Percentiles rank a stretch among this genome's conserved stretches.
These are phyloP conservation scores for Drosophila mimetica DNA, from an alignment of 2,888 invertebrate genomes.

Conservation along the genomic window DNA sequence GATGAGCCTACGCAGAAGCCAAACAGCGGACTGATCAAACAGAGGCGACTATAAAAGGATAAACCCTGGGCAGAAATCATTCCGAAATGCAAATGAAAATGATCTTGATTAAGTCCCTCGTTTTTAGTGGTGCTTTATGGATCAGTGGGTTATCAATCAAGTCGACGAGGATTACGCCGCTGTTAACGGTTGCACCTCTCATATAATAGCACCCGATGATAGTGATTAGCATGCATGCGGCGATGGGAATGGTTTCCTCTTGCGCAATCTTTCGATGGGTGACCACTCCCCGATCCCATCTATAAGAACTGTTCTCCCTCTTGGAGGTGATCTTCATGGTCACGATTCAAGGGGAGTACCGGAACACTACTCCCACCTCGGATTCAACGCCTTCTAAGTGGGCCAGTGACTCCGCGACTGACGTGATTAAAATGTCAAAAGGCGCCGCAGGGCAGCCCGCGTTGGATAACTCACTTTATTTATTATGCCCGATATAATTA, in stretches of 20 bases:
- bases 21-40: constrained; percentile 50
- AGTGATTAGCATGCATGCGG: constrained; percentile 8
- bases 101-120: constrained; percentile 24
- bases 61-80: constrained; percentile 9
- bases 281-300: not conserved
- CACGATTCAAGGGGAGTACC: constrained; percentile 52
- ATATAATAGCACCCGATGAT: constrained; percentile 3
- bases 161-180: not conserved
- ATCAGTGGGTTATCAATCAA: constrained; percentile 40
- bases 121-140: constrained; percentile 44
- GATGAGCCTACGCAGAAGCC: constrained; percentile 54
- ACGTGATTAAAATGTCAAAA: constrained; percentile 75
- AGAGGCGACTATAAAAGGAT: constrained; percentile 56
- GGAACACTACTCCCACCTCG: constrained; percentile 14
- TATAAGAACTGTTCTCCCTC: not conserved
- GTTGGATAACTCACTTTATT: constrained; percentile 67
- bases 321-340: constrained; percentile 26
- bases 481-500: constrained; percentile 71
- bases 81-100: constrained; percentile 12
- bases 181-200: not conserved
- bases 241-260: not conserved
- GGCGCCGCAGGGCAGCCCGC: constrained; percentile 36
- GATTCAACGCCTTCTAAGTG: constrained; percentile 54
- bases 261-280: constrained; percentile 5
- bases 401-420: constrained; percentile 60